Evolutionary conservation across 2,888 invertebrate species (phyloP).

Genomic region (Rotaria magnacalcarata): DNA sequence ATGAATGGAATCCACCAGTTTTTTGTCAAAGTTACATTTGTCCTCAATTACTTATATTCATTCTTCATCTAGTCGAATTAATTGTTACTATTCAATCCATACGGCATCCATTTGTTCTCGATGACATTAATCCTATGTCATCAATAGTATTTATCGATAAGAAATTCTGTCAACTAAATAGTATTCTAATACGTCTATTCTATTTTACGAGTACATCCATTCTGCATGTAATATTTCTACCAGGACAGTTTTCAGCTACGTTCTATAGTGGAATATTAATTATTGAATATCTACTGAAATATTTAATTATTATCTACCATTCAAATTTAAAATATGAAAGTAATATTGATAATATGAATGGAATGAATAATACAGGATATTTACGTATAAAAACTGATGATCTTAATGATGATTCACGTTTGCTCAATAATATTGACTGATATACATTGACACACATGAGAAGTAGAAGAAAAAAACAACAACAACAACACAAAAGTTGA

Average conservation of each 20-base stretch:
- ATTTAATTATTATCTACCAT: neutral
- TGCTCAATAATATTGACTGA: constrained; percentile 7
- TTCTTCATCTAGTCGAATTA: neutral
- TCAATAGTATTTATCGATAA: neutral
- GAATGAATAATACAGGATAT: neutral
- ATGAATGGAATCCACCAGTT: neutral
- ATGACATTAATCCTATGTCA: neutral
- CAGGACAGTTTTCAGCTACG: neutral
- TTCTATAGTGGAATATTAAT: neutral
- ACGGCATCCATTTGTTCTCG: neutral
- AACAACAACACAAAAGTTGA: neutral
- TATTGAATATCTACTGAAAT: neutral
- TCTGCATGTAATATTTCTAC: neutral
- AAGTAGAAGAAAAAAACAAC: neutral
- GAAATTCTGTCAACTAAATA: neutral
- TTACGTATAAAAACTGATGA: neutral
- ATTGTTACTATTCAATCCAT: neutral
- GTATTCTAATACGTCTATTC: neutral
- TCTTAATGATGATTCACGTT: neutral
- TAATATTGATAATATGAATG: neutral
- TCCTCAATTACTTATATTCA: neutral
- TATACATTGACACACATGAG: neutral
- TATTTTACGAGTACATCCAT: neutral
- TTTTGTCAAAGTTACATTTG: neutral
- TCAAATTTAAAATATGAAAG: neutral